Evolutionary conservation across 2,888 invertebrate genomes (phyloP), one percentile per base, ranked within the genome.

Genomic region (Odontocolon sp.): DNA sequence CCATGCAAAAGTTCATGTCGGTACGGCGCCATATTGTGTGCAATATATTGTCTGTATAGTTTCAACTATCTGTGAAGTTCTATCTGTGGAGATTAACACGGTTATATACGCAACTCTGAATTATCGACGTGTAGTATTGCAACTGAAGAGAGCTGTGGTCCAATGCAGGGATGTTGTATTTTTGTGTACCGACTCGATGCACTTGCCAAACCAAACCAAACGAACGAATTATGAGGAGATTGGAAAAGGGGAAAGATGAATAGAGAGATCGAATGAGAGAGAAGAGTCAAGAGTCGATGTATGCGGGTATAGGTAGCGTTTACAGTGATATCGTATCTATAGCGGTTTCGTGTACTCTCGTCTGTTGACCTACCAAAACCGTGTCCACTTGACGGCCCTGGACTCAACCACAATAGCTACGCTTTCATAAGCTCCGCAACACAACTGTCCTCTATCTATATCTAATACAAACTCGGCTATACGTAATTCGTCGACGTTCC

Each of bases 401-500:
- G 14, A 63, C 33, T 36, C 11, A 14, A 61, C 28, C 47, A 11
- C 47, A 4, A 1, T 9, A n/a, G n/a, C n/a, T n/a, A n/a, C n/a
- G n/a, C n/a, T n/a, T n/a, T n/a, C n/a, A n/a, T n/a, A n/a, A n/a
- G n/a, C n/a, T n/a, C n/a, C n/a, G n/a, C n/a, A n/a, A n/a, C n/a
- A n/a, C n/a, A n/a, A n/a, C n/a, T n/a, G n/a, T n/a, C 11, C 33
- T 26, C 8, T 11, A 9, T 18, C 31, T 36, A 4, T 63, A 47
- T 33, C 33, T 21, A 63, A 47, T 38, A 26, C 47, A 1, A 38
- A 57, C 23, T 26, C 14, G 4, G 8, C 63, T 36, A 36, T 23
- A 50, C 50, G 36, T 50, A 50, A 63, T 63, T 50, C 63, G 36
- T 63, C 63, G 36, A 50, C 45, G 36, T 50, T 63, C n/a, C 47